Conservation (phyloP, 30 jellyfish, hydroid and myxozoan genomes). For the Mastigias papua region DNA sequence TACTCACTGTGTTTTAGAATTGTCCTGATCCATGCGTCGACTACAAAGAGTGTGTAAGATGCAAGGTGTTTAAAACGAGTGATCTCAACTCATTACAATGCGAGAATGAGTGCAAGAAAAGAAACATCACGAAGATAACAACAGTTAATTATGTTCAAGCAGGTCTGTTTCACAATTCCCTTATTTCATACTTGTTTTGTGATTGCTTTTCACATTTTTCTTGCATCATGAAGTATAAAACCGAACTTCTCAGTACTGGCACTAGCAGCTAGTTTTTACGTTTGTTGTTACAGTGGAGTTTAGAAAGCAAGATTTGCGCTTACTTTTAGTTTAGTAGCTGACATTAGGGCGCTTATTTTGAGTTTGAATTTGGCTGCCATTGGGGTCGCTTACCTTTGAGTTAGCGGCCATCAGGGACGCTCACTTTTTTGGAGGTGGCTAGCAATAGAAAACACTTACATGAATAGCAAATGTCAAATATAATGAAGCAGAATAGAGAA, state of each 20-base stretch:
- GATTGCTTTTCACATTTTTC: background rate
- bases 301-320: too few relatives aligned
- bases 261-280: too few relatives aligned
- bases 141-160: slow-evolving; percentile 82
- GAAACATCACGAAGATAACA: slow-evolving; percentile 69
- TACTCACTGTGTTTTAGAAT: slow-evolving; percentile 7
- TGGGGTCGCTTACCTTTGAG: too few relatives aligned
- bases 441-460: background rate
- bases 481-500: background rate
- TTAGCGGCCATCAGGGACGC: too few relatives aligned
- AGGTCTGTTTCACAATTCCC: slow-evolving; percentile 51
- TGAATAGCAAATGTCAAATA: background rate
- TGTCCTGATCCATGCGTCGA: slow-evolving; percentile 99
- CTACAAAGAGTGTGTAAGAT: slow-evolving; percentile 91
- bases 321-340: too few relatives aligned
- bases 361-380: background rate
- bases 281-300: too few relatives aligned
- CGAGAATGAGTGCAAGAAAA: slow-evolving; percentile 74
- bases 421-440: background rate
- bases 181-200: background rate
- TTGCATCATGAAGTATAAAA: background rate
- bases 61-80: slow-evolving; percentile 91
- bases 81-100: slow-evolving; percentile 79
- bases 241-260: background rate
- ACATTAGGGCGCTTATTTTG: too few relatives aligned